Evolutionary conservation across 2,888 invertebrate species (phyloP), one percentile per base, ranked within the genome.

Genomic region (Ctena decussata): DNA sequence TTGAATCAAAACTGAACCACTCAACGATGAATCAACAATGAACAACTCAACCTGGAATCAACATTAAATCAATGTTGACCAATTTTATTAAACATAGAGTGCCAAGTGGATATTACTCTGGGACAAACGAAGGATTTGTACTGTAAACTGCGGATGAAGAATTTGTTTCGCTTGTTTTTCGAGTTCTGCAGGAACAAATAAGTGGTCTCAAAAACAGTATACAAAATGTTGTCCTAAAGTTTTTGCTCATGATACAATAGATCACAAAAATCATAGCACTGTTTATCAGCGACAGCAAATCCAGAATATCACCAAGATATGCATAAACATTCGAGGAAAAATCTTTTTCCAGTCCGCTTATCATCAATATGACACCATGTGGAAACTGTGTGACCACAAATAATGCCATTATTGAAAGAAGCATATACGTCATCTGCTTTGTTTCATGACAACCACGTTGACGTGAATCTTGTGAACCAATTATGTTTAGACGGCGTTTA

Each of bases 341-440:
- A n/a, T 90, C 73, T 94, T 97, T 75, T 77, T 93, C 91, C 24
- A 94, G 91, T 27, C 94, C 95, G 85, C 94, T 97, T 57, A 98
- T 96, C 53, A 98, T 96, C 0, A 98, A 98, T 85, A 96, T 93
- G 35, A 96, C 94, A 6, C 96, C 98, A 95, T 98, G 98, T 0
- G 98, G 98, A 90, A 98, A 97, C 95, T 98, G 98, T 0, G 98
- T 98, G 86, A 98, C 97, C n/a, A 98, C 97, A 95, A 98, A 98
- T 37, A 98, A 97, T 2, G 98, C 96, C 60, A 98, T 96, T 21
- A 98, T 97, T 0, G 98, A 98, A 35, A 98, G 96, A 91, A 98
- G 96, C 98, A 98, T 98, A 89, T 97, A 97, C 0, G 98, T 98
- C 0, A 98, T 98, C 60, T 98, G 97, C 89, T 95, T 95, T 86